phyloP scores from a whole-genome alignment of 2,113 vertebrate genomes.

The Ophthalmolycus amberensis region DNA sequence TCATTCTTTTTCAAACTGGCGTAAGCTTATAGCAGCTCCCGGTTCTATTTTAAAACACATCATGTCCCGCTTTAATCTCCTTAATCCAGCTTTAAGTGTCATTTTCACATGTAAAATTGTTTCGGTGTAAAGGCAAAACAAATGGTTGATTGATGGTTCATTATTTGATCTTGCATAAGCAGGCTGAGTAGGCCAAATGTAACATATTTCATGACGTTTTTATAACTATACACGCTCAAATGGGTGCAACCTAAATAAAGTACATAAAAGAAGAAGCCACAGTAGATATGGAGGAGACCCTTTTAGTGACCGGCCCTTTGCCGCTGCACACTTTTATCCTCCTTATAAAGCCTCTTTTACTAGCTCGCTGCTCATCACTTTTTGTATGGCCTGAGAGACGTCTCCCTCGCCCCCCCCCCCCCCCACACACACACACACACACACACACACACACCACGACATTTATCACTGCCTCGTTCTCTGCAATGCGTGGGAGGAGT shows the following conservation, averaged over 20 bases:
- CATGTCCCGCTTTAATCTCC: neutral
- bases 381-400: conserved; percentile 34
- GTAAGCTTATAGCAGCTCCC: neutral
- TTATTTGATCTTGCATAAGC: neutral
- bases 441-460: conserved; percentile 14
- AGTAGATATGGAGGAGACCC: neutral
- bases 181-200: neutral
- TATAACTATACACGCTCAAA: neutral
- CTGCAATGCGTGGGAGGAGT: conserved; percentile 27
- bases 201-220: neutral
- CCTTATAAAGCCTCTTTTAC: conserved; percentile 47
- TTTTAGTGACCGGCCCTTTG: conserved; percentile 1
- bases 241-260: neutral
- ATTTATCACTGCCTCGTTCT: conserved; percentile 63
- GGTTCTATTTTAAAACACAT: neutral
- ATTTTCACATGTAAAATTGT: neutral
- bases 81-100: neutral
- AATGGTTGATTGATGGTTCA: neutral
- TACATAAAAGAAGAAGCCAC: conserved; percentile 1
- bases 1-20: neutral
- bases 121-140: neutral
- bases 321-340: conserved; percentile 42
- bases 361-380: conserved; percentile 37
- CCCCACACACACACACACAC: too few species aligned
- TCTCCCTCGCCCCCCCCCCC: conserved; percentile 14